Evolutionary conservation across 2,797 vertebrate species (phyloP), one percentile per base, ranked within the genome.

Genomic region (Neomorphus geoffroyi): DNA sequence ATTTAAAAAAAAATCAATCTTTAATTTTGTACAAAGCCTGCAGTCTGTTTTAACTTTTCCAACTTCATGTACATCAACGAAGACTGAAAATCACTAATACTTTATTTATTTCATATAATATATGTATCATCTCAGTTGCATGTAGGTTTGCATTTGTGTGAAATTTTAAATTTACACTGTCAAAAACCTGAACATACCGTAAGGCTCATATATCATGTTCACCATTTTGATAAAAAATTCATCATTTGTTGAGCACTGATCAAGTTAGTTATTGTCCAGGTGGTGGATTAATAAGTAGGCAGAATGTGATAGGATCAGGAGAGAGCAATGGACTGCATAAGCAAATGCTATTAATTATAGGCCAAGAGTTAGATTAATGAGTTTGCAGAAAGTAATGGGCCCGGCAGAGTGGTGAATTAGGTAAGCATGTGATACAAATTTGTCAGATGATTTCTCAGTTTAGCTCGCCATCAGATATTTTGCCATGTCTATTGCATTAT

Each of bases 1-100:
- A 64, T 94, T 82, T 50, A 15, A 1, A 0, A 75, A 96, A 95
- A 96, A 96, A 96, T 93, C 74, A 45, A 88, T 96, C 92, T 85
- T 72, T 92, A 57, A 92, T 97, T 96, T 95, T 77, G 69, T 81
- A 87, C 75, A 79, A 86, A 97, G 45, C n/a, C 83, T 92, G 80
- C 85, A 60, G 78, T 94, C 84, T 96, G 61, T 73, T 96, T 75
- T 94, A 71, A 65, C 51, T 95, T 94, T 89, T 94, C 57, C 88
- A 72, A 71, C 65, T 96, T 70, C 3, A 9, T 27, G 60, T 86
- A 35, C 37, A 82, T 92, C 83, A 57, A 53, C 19, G 94, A 94
- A 90, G 96, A 93, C 66, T 79, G 60, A 93, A 88, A 92, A 90
- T 81, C 56, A 24, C 37, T 69, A 78, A 18, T 61, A 33, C 18